These are phyloP conservation scores for Hippocampus zosterae DNA, from an alignment of 2,113 vertebrate genomes.

Conservation along the genomic window DNA sequence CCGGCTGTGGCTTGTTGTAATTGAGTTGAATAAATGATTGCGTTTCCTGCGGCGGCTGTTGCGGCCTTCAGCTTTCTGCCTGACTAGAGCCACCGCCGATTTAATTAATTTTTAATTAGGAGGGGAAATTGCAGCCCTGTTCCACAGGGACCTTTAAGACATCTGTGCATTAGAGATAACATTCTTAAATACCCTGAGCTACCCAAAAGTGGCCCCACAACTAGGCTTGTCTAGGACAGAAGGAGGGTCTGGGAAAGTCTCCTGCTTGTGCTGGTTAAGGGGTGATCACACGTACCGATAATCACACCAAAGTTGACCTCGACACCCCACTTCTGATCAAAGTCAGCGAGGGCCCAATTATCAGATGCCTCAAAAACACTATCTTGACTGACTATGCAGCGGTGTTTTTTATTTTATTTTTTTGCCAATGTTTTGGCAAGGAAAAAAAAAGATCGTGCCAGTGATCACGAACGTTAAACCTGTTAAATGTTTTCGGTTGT, in stretches of 20 bases:
- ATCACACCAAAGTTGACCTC: neutral
- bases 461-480: neutral
- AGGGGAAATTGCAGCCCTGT: conserved; percentile 70
- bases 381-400: neutral
- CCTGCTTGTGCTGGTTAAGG: neutral
- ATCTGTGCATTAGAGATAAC: conserved; percentile 76
- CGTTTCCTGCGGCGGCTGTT: conserved; percentile 55
- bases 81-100: conserved; percentile 69
- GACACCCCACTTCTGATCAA: neutral
- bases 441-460: neutral
- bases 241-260: conserved; percentile 36
- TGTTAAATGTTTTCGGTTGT: neutral
- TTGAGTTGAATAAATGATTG: conserved; percentile 75
- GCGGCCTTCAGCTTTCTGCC: conserved; percentile 68
- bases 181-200: conserved; percentile 71
- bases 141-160: conserved; percentile 73
- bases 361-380: neutral
- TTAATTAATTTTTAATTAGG: conserved; percentile 78
- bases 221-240: conserved; percentile 22
- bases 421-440: neutral
- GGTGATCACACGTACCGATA: neutral
- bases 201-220: conserved; percentile 40
- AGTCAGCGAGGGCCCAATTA: neutral
- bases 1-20: conserved; percentile 62
- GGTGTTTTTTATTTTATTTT: no score